Base-by-base conservation (phyloP, 1,140 invertebrate species). In the Luehdorfia chinensis region DNA sequence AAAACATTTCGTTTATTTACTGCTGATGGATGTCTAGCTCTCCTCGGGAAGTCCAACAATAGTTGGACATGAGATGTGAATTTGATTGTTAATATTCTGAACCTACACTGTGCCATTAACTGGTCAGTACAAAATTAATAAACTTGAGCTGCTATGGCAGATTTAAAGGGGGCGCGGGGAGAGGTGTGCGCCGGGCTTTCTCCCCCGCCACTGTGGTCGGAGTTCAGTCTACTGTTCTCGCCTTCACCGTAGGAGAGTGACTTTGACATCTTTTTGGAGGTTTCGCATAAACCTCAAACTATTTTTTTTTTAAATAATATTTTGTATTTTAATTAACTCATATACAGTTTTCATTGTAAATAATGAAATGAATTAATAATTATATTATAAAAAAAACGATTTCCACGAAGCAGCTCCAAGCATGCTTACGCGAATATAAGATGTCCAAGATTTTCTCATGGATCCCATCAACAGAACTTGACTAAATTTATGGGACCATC, bases 201-300 rank as follows among this genome's bases (percentile, higher is more conserved):
- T 69, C 50, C 55, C 53, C 46, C 25, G 9, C 27, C 43, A 41
- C 39, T 30, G 8, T 62, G 48, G 51, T 61, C 50, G 49, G 62
- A 75, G 64, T 74, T 68, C 72, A 75, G 67, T 60, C 14, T 62
- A 50, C 66, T 75, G 71, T 68, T 73, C 75, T 75, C 70, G 25
- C 41, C 56, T 12, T 31, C 61, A 72, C 72, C 62, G 72, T 0
- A 71, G 71, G 49, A 76, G 63, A 70, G 61, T 43, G 30, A 31
- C 2, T 55, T 74, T 67, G 72, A 74, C 75, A 71, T 49, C 58
- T 16, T 47, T 61, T 61, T 59, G n/a, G n/a, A n/a, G n/a, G n/a
- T n/a, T n/a, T n/a, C n/a, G n/a, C n/a, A n/a, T n/a, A n/a, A n/a
- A n/a, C n/a, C n/a, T n/a, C n/a, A n/a, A n/a, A n/a, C n/a, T n/a